Conservation (phyloP, 92 coral and sea anemone species). For the Porites cylindrica region DNA sequence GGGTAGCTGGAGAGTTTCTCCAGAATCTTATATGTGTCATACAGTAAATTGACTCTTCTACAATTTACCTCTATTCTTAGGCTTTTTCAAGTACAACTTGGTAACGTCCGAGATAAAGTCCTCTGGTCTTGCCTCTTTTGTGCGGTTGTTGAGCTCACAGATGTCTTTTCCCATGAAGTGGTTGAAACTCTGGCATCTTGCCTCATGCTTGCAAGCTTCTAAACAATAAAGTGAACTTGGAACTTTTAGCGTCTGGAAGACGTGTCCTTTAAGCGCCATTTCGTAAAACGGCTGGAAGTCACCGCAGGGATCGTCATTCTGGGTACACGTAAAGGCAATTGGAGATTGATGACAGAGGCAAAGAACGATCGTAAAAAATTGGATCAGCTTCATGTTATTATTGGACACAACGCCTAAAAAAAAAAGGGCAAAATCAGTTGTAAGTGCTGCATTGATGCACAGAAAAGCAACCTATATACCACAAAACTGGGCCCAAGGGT, state of each 20-base stretch:
- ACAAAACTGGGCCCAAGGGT: no score
- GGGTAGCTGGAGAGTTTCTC: no score
- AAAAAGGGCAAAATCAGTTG: no score
- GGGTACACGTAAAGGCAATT: background rate
- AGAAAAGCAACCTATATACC: no score
- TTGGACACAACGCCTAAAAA: no score
- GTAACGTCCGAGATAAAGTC: background rate
- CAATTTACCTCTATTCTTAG: no score
- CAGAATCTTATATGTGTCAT: no score
- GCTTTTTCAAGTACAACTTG: conserved; percentile 12
- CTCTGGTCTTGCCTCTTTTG: conserved; percentile 14
- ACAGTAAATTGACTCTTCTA: no score
- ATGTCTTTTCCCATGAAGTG: conserved; percentile 5
- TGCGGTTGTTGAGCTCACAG: conserved; percentile 37
- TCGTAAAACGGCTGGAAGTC: background rate
- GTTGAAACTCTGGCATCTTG: conserved; percentile 29
- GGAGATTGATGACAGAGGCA: background rate
- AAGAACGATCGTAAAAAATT: background rate
- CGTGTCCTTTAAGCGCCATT: conserved; percentile 8
- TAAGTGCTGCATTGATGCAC: no score
- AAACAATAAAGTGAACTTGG: background rate
- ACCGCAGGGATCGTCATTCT: background rate
- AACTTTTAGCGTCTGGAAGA: background rate
- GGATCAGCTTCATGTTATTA: background rate
- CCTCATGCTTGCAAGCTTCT: background rate